Base-by-base conservation (phyloP, 2,888 invertebrate species). In the Perdita meconis region DNA sequence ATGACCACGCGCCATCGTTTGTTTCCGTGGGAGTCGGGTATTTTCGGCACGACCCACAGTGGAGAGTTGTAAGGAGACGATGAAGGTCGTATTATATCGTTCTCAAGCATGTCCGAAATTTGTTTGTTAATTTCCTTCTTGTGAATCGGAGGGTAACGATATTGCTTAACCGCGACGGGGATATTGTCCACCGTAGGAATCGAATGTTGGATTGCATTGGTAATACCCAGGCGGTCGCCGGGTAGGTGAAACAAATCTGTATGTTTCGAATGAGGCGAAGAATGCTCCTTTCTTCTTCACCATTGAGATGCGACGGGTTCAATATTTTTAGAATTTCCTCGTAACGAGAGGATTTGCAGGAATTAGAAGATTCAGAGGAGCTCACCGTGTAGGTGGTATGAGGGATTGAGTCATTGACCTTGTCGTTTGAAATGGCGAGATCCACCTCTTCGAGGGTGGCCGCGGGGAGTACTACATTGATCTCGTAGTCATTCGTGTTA, bases 51-150 rank as follows among this genome's bases (percentile, higher is more conserved):
- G 8, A 57, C 22, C 56, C 38, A 57, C 56, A 57, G 19, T 19
- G 56, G 56, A n/a, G 56, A 57, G 22, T 38, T 57, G 12, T 57
- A 57, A 2, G 56, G 38, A 0, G 38, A 13, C 30, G 6, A 4
- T 4, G 30, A 30, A 30, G 30, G 30, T 30, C 6, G 2, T 30
- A 30, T 30, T 2, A 66, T 16, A 1, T 66, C 30, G 6, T 51
- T 53, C 1, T 26, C 16, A 2, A 22, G 16, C 2, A 59, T 2
- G 5, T 67, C 59, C 0, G 5, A 0, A 19, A 66, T 30, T 34
- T 66, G 66, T 2, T 13, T 19, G 6, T 66, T 22, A 1, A 59
- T 59, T 2, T 67, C 67, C 13, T 67, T 40, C 26, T 59, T 67
- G 50, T 67, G 67, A 1, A 67, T 67, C 1, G 65, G 56, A 0